phyloP scores from a whole-genome alignment of 1,140 invertebrate genomes.

The Triops cancriformis region DNA sequence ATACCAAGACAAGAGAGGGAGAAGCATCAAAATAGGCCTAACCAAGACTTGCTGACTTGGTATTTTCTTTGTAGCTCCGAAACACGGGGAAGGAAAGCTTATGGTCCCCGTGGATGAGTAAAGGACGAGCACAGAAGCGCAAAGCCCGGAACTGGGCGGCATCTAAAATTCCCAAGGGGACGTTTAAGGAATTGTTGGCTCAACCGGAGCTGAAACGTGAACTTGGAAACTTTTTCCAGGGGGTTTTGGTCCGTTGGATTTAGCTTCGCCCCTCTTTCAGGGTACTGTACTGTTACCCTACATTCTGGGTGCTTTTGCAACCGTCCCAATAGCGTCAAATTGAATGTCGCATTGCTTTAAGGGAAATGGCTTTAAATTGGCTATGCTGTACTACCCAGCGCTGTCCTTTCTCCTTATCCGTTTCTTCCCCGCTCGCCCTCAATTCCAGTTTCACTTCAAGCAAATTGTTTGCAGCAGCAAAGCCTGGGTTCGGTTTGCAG shows the following conservation, averaged over 20 bases:
- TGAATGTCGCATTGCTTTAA: not conserved
- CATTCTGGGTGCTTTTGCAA: not conserved
- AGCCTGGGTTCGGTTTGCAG: too few species aligned
- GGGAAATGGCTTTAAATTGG: not conserved
- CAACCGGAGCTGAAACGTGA: not conserved
- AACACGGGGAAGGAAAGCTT: not conserved
- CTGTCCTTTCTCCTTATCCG: too few species aligned
- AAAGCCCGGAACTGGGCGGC: not conserved
- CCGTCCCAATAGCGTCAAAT: not conserved
- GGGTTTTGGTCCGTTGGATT: too few species aligned
- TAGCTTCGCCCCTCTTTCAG: too few species aligned
- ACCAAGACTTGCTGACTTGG: not conserved
- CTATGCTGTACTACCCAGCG: not conserved
- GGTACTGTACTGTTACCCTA: not conserved
- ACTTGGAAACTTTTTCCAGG: too few species aligned
- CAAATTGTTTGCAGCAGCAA: too few species aligned
- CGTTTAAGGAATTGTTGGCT: constrained; percentile 10
- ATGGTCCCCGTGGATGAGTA: not conserved
- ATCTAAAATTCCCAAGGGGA: constrained; percentile 3
- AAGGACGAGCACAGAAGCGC: not conserved
- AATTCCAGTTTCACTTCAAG: too few species aligned
- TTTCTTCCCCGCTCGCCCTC: too few species aligned
- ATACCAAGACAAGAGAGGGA: not conserved
- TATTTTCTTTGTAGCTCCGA: not conserved
- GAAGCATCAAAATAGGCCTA: not conserved